Evolutionary conservation across 2,113 vertebrate genomes (phyloP).

Genomic region (Carassius auratus): DNA sequence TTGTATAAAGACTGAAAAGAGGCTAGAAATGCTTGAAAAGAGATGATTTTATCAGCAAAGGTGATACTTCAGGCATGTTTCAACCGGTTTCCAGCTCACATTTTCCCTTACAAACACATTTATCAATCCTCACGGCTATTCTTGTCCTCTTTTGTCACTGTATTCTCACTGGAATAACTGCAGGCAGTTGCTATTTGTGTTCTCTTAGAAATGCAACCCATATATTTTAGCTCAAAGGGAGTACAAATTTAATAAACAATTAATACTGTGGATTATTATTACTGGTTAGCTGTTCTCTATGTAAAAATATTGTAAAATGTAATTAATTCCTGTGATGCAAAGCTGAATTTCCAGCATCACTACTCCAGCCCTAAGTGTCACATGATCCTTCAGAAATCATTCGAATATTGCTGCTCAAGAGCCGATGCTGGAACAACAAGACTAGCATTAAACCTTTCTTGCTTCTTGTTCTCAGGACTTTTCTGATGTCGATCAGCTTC

Average conservation of each 20-base stretch:
- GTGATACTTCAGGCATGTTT: not conserved
- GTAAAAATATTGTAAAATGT: not conserved
- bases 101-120: not conserved
- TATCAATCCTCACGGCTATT: constrained; percentile 13
- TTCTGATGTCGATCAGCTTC: constrained; percentile 75
- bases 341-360: not conserved
- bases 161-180: constrained; percentile 13
- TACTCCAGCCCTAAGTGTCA: not conserved
- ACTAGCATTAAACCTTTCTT: not conserved
- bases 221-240: not conserved
- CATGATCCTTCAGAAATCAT: not conserved
- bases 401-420: not conserved
- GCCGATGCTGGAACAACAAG: not conserved
- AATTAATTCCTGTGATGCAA: not conserved
- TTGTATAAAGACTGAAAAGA: not conserved
- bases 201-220: not conserved
- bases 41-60: not conserved
- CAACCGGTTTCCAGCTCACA: not conserved
- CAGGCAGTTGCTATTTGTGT: constrained; percentile 24
- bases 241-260: not conserved
- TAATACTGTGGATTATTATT: not conserved
- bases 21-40: not conserved
- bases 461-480: constrained; percentile 74
- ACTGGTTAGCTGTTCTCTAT: not conserved
- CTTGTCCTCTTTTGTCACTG: not conserved